Conservation (phyloP, 2,888 invertebrate genomes). For the Tortrix viridana region DNA sequence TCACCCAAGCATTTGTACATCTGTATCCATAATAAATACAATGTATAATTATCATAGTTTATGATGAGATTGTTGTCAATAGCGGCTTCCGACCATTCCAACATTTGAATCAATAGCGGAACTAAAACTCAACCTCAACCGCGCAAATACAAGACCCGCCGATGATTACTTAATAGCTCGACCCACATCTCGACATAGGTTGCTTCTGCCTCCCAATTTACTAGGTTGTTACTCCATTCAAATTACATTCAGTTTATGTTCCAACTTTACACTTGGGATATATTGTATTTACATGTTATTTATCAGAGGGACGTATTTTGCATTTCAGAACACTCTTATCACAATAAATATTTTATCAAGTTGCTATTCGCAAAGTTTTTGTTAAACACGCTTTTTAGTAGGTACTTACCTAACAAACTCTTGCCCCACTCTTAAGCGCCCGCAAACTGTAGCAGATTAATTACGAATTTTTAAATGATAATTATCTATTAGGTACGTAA, state of each 20-base stretch:
- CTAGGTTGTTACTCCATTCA: conserved; percentile 14
- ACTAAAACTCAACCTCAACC: background rate
- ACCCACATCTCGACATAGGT: conserved; percentile 16
- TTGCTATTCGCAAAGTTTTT: no score
- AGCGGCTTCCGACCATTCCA: no score
- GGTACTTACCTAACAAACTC: no score
- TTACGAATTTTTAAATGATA: conserved; percentile 16
- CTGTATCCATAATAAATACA: no score
- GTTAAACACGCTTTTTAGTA: no score
- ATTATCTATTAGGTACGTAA: conserved; percentile 10
- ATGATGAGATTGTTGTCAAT: no score
- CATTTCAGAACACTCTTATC: background rate
- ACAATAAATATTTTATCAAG: no score
- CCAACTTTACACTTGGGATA: background rate
- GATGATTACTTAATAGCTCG: conserved; percentile 20
- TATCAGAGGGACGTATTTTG: background rate
- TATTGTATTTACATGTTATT: background rate
- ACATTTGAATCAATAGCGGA: background rate
- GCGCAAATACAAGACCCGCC: conserved; percentile 5
- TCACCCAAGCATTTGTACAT: no score
- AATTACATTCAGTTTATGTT: conserved; percentile 11
- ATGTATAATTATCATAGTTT: no score
- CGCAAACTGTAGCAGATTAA: background rate
- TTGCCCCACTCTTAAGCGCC: no score
- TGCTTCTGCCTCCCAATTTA: conserved; percentile 10